Evolutionary conservation across 2,888 invertebrate species (phyloP).

Genomic region (Acleris literana): DNA sequence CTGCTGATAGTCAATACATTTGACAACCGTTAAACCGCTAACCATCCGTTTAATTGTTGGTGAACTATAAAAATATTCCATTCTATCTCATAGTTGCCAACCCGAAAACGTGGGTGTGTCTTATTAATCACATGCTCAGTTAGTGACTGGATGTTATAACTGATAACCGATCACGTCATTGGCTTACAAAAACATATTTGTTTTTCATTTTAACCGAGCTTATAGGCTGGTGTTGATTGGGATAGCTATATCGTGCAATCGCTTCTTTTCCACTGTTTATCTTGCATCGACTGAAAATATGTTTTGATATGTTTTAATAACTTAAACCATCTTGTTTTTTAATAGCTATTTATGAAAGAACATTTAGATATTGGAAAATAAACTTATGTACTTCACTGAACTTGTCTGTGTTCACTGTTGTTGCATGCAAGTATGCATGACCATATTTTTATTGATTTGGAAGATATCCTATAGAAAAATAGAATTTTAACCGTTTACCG

Average conservation of each 20-base stretch:
- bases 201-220: constrained; percentile 62
- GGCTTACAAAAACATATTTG: constrained; percentile 75
- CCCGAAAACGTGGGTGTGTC: constrained; percentile 77
- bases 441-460: too few relatives aligned
- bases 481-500: too few relatives aligned
- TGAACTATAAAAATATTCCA: constrained; percentile 25
- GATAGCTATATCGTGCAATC: constrained; percentile 51
- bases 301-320: constrained; percentile 59
- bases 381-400: neutral
- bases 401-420: neutral
- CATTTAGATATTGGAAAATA: neutral
- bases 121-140: constrained; percentile 58
- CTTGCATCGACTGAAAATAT: constrained; percentile 78
- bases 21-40: too few relatives aligned
- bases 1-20: too few relatives aligned
- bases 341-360: constrained; percentile 12
- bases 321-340: constrained; percentile 60
- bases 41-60: too few relatives aligned
- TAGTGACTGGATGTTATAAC: constrained; percentile 55
- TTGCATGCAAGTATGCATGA: too few relatives aligned
- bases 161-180: constrained; percentile 66
- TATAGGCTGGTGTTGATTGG: constrained; percentile 64
- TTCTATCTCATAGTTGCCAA: constrained; percentile 58
- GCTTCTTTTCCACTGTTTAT: constrained; percentile 77
- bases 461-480: too few relatives aligned